Evolutionary conservation across 2,113 vertebrate genomes (phyloP).

Genomic region (Calyptommatus sinebrachiatus): DNA sequence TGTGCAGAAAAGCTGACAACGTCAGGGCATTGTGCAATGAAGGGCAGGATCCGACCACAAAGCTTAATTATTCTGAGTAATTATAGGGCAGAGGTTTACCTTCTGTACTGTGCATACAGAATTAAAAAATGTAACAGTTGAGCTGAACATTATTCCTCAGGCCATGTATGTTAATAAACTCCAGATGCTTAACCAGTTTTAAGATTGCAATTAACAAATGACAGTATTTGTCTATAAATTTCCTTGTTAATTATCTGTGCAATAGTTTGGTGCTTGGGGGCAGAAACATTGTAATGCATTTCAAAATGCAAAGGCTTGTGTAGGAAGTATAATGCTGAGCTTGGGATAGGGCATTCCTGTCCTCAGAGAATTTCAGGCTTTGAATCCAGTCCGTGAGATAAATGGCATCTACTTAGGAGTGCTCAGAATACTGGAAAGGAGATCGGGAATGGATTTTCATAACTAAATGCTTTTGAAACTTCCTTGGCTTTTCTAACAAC

Average conservation of each 20-base stretch:
- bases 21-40: not conserved
- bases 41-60: not conserved
- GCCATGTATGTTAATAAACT: not conserved
- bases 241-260: not conserved
- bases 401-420: not conserved
- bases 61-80: not conserved
- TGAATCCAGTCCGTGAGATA: no score
- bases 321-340: not conserved
- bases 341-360: not conserved
- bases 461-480: not conserved
- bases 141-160: not conserved
- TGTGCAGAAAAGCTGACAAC: not conserved
- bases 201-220: conserved; percentile 17
- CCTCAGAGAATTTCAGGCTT: not conserved
- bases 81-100: not conserved
- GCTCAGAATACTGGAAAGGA: not conserved
- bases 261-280: not conserved
- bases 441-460: not conserved
- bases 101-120: not conserved
- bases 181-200: conserved; percentile 16
- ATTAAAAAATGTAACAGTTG: not conserved
- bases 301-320: not conserved
- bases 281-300: not conserved
- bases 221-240: conserved; percentile 1
- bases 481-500: not conserved